A percentile compares a stretch with the other conserved stretches of the same genome.
These are phyloP conservation scores for Polyodon spathula DNA, from an alignment of 2,113 vertebrate genomes.

Conservation along the genomic window DNA sequence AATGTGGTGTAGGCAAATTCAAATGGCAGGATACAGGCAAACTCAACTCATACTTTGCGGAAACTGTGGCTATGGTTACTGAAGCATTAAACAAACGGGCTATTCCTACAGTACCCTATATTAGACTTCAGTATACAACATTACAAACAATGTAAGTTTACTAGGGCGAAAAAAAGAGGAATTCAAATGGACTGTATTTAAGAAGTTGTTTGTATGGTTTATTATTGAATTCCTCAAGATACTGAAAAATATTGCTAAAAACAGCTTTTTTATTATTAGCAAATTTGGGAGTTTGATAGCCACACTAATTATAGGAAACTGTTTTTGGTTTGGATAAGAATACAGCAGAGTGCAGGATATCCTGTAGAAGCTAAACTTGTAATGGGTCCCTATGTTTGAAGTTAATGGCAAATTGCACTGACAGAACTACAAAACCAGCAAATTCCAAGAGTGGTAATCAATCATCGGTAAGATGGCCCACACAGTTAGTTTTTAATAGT, in stretches of 20 bases:
- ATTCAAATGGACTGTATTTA: too few species aligned
- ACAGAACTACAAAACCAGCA: neutral
- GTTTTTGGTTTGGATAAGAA: neutral
- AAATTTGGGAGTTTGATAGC: neutral
- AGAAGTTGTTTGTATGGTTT: too few species aligned
- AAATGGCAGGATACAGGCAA: neutral
- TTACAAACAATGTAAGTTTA: too few species aligned
- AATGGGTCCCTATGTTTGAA: neutral
- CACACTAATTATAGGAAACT: conserved; percentile 2
- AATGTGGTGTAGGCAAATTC: neutral
- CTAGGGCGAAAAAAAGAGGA: too few species aligned
- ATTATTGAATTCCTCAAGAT: too few species aligned
- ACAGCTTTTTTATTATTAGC: neutral
- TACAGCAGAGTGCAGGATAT: neutral
- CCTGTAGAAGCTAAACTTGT: conserved; percentile 2
- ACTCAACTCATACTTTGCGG: neutral
- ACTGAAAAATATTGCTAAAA: too few species aligned
- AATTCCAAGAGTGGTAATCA: too few species aligned
- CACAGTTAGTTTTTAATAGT: too few species aligned
- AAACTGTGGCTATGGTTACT: conserved; percentile 1
- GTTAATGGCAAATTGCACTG: neutral
- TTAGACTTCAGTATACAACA: too few species aligned
- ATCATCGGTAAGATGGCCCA: too few species aligned
- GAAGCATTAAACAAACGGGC: neutral
- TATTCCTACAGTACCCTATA: neutral